Percentiles rank a stretch among this genome's conserved stretches.
Evolutionary conservation across 2,113 vertebrate genomes (phyloP).

Genomic region (Zosterops hypoxanthus): DNA sequence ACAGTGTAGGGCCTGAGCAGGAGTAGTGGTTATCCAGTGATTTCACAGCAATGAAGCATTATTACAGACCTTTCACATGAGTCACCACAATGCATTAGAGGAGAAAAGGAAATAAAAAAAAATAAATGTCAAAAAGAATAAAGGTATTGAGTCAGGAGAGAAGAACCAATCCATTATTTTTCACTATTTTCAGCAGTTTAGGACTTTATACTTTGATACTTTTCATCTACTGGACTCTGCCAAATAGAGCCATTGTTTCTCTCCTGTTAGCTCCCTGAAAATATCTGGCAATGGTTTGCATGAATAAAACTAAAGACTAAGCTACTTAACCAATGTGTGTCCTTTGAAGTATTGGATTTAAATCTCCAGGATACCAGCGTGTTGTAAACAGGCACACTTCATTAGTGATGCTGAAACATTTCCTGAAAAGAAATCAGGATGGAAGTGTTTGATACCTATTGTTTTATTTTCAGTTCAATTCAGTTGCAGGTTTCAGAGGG

Average conservation of each 20-base stretch:
- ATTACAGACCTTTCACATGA: background rate
- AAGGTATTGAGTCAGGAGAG: background rate
- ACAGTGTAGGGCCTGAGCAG: background rate
- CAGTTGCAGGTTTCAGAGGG: background rate
- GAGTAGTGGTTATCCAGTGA: background rate
- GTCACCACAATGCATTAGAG: background rate
- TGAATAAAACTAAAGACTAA: slow-evolving; percentile 5
- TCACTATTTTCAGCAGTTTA: background rate
- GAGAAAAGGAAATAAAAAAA: background rate
- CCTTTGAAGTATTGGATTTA: background rate
- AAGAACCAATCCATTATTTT: background rate
- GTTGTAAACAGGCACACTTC: background rate
- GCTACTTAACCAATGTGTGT: background rate
- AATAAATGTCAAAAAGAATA: background rate
- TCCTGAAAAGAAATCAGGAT: background rate
- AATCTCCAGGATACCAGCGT: background rate
- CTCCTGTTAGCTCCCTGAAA: background rate
- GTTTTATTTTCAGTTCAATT: background rate
- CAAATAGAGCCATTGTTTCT: background rate
- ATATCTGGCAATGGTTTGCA: background rate
- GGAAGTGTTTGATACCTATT: background rate
- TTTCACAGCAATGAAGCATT: background rate
- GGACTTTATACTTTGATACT: background rate
- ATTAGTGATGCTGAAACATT: background rate
- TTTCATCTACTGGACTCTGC: background rate